Evolutionary conservation across 2,888 invertebrate genomes (phyloP).

Genomic region (Phaedon cochleariae): DNA sequence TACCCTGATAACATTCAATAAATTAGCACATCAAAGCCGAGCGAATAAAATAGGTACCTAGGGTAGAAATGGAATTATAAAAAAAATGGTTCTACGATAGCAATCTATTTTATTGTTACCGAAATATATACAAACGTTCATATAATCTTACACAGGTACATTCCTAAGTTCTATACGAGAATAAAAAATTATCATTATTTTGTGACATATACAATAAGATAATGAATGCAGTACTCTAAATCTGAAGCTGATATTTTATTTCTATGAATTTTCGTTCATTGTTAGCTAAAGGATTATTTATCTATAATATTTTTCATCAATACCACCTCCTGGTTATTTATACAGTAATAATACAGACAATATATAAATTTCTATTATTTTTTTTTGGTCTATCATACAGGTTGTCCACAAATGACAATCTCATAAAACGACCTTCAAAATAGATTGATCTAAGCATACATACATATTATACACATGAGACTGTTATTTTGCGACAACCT

Average conservation of each 20-base stretch:
- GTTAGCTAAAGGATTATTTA: neutral
- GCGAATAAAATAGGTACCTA: too few species aligned
- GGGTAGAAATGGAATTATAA: too few species aligned
- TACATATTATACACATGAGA: neutral
- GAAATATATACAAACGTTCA: constrained; percentile 2
- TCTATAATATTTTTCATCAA: constrained; percentile 1
- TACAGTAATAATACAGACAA: constrained; percentile 26
- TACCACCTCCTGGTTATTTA: constrained; percentile 20
- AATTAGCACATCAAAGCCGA: too few species aligned
- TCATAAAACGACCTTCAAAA: neutral
- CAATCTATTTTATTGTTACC: neutral
- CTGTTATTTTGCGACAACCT: constrained; percentile 3
- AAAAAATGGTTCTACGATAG: neutral
- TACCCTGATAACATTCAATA: too few species aligned
- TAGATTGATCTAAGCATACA: neutral
- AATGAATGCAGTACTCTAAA: constrained; percentile 2
- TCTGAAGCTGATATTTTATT: neutral
- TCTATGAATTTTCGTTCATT: neutral
- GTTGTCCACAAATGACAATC: neutral
- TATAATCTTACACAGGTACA: constrained; percentile 2
- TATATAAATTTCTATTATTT: constrained; percentile 28
- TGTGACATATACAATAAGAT: neutral
- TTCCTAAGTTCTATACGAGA: constrained; percentile 1
- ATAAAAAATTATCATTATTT: constrained; percentile 2
- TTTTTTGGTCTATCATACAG: constrained; percentile 20